Evolutionary conservation across 2,888 invertebrate genomes (phyloP).

Genomic region (Oscheius sp.): DNA sequence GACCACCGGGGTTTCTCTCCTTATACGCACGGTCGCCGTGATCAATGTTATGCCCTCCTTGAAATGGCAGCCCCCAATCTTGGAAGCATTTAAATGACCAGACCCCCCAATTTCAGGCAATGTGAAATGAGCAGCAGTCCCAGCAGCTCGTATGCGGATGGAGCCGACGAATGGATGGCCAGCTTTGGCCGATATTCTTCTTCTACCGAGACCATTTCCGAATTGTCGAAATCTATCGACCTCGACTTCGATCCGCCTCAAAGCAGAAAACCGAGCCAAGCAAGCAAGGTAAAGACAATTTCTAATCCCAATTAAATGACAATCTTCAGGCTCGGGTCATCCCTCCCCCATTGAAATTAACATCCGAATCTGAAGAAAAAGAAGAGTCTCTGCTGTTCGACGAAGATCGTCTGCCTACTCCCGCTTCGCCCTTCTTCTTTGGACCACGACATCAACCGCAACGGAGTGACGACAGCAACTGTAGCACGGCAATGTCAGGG

Average conservation of each 20-base stretch:
- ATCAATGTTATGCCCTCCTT: not conserved
- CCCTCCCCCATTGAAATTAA: conserved; percentile 22
- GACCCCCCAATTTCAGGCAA: conserved; percentile 18
- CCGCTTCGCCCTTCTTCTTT: conserved; percentile 33
- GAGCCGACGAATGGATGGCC: conserved; percentile 8
- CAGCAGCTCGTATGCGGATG: not conserved
- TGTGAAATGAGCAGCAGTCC: conserved; percentile 28
- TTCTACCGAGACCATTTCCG: conserved; percentile 28
- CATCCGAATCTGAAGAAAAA: conserved; percentile 7
- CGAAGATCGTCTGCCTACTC: conserved; percentile 34
- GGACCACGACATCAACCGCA: conserved; percentile 22
- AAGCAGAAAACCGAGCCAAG: conserved; percentile 9
- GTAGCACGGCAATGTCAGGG: conserved; percentile 26
- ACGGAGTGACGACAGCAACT: conserved; percentile 29
- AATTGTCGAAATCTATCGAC: conserved; percentile 36
- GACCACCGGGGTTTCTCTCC: not conserved
- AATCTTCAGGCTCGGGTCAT: not conserved
- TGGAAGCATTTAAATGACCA: not conserved
- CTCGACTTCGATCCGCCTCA: conserved; percentile 28
- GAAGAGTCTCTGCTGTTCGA: conserved; percentile 37
- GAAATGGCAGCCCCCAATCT: not conserved
- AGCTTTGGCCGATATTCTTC: conserved; percentile 1
- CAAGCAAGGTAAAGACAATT: not conserved
- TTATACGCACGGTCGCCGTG: not conserved
- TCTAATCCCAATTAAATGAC: not conserved